Conservation (phyloP, 2,113 vertebrate genomes). For the Pseudopipra pipra region DNA sequence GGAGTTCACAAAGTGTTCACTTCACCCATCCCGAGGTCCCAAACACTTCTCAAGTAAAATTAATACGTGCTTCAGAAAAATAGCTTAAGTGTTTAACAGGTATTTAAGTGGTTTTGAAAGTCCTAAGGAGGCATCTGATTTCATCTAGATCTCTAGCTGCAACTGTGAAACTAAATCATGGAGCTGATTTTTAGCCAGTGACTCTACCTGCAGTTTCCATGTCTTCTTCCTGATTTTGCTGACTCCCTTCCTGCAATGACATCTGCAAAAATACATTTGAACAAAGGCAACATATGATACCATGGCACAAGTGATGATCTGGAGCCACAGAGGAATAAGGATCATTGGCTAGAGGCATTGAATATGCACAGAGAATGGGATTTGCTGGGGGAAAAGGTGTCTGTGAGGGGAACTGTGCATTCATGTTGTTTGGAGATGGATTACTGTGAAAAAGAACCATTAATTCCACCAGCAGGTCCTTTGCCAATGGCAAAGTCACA, state of each 20-base stretch:
- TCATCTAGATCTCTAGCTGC: not conserved
- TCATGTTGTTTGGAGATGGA: not conserved
- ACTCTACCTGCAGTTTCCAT: not conserved
- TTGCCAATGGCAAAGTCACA: not conserved
- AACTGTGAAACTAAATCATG: not conserved
- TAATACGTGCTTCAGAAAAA: not conserved
- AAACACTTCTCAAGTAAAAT: not conserved
- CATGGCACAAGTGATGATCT: not conserved
- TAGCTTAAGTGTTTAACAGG: not conserved
- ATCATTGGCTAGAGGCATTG: not conserved
- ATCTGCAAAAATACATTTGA: not conserved
- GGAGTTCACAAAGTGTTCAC: not conserved
- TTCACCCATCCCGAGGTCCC: not conserved
- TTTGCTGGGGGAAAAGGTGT: not conserved
- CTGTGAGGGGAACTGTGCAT: fast-evolving
- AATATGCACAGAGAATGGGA: not conserved
- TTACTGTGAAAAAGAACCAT: not conserved
- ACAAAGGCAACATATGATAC: not conserved
- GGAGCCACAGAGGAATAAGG: not conserved
- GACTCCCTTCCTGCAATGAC: not conserved
- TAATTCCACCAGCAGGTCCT: not conserved
- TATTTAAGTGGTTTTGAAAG: not conserved
- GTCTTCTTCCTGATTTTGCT: not conserved
- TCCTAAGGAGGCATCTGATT: not conserved
- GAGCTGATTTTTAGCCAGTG: not conserved